Evolutionary conservation across 2,797 vertebrate species (phyloP), one percentile per base, ranked within the genome.

Genomic region (Etheostoma perlongum): DNA sequence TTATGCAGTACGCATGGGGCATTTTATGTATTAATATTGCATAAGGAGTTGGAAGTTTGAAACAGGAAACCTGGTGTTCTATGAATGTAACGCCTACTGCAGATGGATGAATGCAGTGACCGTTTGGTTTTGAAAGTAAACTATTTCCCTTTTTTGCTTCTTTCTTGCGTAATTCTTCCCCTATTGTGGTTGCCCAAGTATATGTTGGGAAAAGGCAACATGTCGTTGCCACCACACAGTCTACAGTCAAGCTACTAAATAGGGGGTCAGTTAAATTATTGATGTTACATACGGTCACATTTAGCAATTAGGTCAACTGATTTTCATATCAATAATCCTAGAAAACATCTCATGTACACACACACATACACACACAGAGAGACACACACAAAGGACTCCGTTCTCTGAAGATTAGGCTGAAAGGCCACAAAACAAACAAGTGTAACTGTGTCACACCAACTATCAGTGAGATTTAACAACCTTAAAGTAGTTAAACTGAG

Each of bases 1-100:
- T 54, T 52, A 48, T 52, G 52, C 25, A 21, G 10, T 12, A 44
- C 51, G 42, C 48, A 19, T 51, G 33, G 44, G 19, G 9, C 18
- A 30, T 60, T 40, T 67, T 51, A 71, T 66, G 63, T 40, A 82
- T 86, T 40, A 74, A 85, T 84, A 74, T 51, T 79, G 53, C 44
- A 88, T 52, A 10, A 76, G 18, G 57, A 70, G 33, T 25, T 40
- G 21, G 18, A 63, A 13, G 48, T 51, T 57, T 67, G 76, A 84
- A 79, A 85, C 44, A 57, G 77, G 63, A 81, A 55, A 67, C 74
- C 40, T 2, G 21, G 30, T 46, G 47, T 19, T 59, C 27, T n/a
- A 18, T 27, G 2, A 55, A 25, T 67, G 3, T 9, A 47, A 51
- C 16, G 19, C 18, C 11, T 6, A 52, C 23, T 1, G 25, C 25